phyloP scores from a whole-genome alignment of 1,140 invertebrate genomes.

The Acromyrmex echinatior region DNA sequence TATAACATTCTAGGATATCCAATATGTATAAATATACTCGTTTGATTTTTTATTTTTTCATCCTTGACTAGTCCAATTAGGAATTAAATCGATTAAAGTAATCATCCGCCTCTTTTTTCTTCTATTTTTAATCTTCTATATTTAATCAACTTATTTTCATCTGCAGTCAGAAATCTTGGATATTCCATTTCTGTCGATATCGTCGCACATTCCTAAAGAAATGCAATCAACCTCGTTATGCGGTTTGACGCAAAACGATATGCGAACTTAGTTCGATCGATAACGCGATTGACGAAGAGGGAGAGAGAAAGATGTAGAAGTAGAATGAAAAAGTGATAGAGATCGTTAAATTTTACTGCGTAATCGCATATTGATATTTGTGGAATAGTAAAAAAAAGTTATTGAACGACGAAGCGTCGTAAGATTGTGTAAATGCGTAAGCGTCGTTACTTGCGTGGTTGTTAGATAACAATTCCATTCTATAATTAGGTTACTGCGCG shows the following conservation, averaged over 20 bases:
- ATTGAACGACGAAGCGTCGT: not conserved
- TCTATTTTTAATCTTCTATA: not conserved
- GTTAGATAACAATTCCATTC: conserved; percentile 49
- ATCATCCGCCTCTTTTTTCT: not conserved
- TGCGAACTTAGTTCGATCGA: conserved; percentile 18
- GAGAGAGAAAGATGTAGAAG: not conserved
- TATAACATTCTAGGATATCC: not conserved
- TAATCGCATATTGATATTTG: not conserved
- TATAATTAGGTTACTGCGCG: conserved; percentile 54
- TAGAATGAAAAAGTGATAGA: not conserved
- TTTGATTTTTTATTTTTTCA: not conserved
- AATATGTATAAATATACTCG: not conserved
- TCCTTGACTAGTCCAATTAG: not conserved
- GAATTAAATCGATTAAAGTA: not conserved
- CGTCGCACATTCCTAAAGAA: not conserved
- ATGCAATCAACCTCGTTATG: conserved; percentile 48
- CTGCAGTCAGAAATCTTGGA: not conserved
- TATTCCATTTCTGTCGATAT: conserved; percentile 27
- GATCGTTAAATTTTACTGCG: conserved; percentile 54
- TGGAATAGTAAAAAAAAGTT: conserved; percentile 11
- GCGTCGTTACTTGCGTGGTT: not conserved
- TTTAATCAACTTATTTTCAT: not conserved
- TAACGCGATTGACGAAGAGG: not conserved
- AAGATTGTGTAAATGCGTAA: conserved; percentile 35
- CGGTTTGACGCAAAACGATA: conserved; percentile 49